These are phyloP conservation scores for Falco rusticolus DNA, from an alignment of 2,797 vertebrate genomes.

Conservation along the genomic window DNA sequence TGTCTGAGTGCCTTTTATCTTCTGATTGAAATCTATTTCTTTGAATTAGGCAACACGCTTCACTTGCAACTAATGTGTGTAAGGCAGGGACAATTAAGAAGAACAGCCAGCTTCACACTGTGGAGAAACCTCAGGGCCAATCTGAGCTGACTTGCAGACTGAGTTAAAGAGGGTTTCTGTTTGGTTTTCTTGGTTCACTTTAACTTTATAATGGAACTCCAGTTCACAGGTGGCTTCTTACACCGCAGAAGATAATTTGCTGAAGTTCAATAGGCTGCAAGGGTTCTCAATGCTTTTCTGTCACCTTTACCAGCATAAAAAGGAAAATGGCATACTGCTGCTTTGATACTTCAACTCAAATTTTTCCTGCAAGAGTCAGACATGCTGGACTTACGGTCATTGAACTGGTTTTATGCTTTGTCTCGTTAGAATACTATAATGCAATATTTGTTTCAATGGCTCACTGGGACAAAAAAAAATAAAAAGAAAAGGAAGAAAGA, in stretches of 20 bases:
- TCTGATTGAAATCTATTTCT: background rate
- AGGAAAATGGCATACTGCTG: background rate
- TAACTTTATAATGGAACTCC: background rate
- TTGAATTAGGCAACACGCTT: background rate
- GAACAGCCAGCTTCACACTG: background rate
- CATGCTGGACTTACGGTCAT: background rate
- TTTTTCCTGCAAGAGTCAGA: background rate
- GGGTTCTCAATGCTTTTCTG: background rate
- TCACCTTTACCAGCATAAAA: background rate
- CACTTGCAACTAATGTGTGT: too few species aligned
- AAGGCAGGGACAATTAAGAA: background rate
- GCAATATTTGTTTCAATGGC: background rate
- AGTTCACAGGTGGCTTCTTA: background rate
- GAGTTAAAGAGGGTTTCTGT: background rate
- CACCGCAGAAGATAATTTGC: background rate
- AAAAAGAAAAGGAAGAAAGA: background rate
- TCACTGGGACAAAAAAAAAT: background rate
- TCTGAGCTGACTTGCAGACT: background rate
- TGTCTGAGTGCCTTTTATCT: background rate
- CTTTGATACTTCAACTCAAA: background rate
- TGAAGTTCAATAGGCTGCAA: background rate
- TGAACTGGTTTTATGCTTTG: background rate
- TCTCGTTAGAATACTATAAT: background rate
- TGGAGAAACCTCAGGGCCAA: background rate
- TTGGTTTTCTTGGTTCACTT: background rate